Conservation (phyloP, 2,888 invertebrate species). For the Hydropsyche betteni region DNA sequence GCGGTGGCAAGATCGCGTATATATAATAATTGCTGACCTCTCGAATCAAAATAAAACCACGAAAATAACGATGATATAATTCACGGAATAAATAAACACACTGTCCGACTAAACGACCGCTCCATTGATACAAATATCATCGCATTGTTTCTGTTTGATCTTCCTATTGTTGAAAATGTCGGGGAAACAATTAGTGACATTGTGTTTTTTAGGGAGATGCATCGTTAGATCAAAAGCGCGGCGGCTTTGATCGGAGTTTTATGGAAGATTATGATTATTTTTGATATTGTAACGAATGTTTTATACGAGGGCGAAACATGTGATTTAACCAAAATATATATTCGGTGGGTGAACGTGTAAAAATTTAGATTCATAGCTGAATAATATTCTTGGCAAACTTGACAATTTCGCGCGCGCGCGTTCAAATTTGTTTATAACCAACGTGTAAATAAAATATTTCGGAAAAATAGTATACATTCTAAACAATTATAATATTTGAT, state of each 20-base stretch:
- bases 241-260: neutral
- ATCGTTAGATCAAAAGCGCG: conserved; percentile 1
- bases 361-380: conserved; percentile 18
- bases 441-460: too few species aligned
- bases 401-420: neutral
- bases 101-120: too few species aligned
- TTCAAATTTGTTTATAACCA: conserved; percentile 3
- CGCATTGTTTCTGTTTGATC: too few species aligned
- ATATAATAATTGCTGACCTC: too few species aligned
- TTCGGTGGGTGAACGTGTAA: conserved; percentile 15
- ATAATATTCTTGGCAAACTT: conserved; percentile 22
- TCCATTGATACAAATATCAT: too few species aligned
- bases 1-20: conserved; percentile 6
- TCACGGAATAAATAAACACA: too few species aligned
- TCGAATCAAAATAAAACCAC: too few species aligned
- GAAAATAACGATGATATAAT: too few species aligned
- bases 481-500: too few species aligned
- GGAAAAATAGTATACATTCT: too few species aligned
- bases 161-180: too few species aligned
- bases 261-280: neutral
- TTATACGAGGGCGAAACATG: neutral
- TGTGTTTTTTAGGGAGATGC: neutral
- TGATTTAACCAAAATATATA: conserved; percentile 7
- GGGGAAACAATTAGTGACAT: too few species aligned
- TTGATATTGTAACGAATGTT: neutral